These are phyloP conservation scores for Pteromalus puparum DNA, from an alignment of 1,140 invertebrate species.

Conservation along the genomic window DNA sequence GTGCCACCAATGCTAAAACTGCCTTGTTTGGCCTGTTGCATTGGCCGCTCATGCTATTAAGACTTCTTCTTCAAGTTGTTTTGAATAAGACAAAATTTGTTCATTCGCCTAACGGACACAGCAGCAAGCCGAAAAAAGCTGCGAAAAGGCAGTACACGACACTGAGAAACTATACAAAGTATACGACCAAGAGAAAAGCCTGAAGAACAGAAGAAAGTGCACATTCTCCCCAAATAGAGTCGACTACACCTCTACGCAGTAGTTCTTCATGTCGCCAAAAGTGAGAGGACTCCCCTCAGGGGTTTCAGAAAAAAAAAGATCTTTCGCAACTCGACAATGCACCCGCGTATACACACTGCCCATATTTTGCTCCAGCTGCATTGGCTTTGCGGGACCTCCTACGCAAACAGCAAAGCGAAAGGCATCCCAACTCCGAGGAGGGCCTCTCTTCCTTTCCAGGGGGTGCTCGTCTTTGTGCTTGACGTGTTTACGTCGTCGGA, in stretches of 20 bases:
- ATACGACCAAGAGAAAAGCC: background rate
- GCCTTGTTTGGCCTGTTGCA: too few species aligned
- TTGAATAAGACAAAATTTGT: too few species aligned
- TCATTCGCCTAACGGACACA: background rate
- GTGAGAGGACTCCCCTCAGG: background rate
- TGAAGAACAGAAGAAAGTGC: background rate
- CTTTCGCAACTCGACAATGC: background rate
- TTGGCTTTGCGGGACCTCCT: background rate
- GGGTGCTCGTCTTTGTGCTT: background rate
- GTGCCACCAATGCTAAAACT: too few species aligned
- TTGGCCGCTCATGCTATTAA: too few species aligned
- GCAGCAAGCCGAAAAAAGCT: background rate
- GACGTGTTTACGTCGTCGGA: slow-evolving; percentile 24
- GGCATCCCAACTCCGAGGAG: background rate
- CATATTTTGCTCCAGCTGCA: slow-evolving; percentile 4
- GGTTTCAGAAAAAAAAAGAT: background rate
- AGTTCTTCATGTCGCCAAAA: background rate
- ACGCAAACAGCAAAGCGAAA: background rate
- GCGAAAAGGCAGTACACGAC: background rate
- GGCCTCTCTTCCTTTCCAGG: background rate
- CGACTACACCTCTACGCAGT: background rate
- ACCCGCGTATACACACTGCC: slow-evolving; percentile 1
- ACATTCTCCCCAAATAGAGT: background rate
- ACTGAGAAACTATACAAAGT: background rate
- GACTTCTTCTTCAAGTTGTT: too few species aligned